Percentiles rank a stretch among this genome's conserved stretches.
These are phyloP conservation scores for Albula goreensis DNA, from an alignment of 2,113 vertebrate genomes.

Conservation along the genomic window DNA sequence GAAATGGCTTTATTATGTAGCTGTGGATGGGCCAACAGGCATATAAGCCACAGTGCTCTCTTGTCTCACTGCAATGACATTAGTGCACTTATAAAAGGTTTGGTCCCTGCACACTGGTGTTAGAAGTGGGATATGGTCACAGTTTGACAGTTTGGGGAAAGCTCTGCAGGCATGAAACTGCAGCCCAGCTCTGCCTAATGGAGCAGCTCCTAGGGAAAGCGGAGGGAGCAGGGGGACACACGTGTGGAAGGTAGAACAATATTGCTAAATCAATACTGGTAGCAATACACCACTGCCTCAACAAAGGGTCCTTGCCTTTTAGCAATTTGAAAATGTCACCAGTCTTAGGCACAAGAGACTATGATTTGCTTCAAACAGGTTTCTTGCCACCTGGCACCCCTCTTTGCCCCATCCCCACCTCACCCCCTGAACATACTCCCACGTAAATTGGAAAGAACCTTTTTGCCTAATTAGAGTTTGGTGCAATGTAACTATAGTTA, in stretches of 20 bases:
- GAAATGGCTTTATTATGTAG: too few relatives aligned
- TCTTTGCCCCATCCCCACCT: too few relatives aligned
- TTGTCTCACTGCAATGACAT: background rate
- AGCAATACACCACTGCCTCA: too few relatives aligned
- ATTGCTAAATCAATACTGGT: background rate
- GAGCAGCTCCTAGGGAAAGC: background rate
- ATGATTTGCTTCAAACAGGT: background rate
- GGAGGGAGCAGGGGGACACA: background rate
- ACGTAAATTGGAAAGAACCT: background rate
- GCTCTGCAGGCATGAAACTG: background rate
- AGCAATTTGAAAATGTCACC: background rate
- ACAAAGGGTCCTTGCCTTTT: too few relatives aligned
- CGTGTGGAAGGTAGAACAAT: too few relatives aligned
- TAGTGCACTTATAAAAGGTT: background rate
- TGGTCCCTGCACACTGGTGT: background rate
- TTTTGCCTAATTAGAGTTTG: background rate
- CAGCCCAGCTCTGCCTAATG: background rate
- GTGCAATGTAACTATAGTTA: background rate
- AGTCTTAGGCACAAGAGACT: background rate
- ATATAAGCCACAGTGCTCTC: too few relatives aligned
- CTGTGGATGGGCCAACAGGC: too few relatives aligned
- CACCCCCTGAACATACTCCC: too few relatives aligned
- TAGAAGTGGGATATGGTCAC: background rate
- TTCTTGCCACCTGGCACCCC: background rate
- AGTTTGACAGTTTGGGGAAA: background rate